Conservation (phyloP, 35 echinoderm and acorn worm species). For the Stichopus chloronotus region DNA sequence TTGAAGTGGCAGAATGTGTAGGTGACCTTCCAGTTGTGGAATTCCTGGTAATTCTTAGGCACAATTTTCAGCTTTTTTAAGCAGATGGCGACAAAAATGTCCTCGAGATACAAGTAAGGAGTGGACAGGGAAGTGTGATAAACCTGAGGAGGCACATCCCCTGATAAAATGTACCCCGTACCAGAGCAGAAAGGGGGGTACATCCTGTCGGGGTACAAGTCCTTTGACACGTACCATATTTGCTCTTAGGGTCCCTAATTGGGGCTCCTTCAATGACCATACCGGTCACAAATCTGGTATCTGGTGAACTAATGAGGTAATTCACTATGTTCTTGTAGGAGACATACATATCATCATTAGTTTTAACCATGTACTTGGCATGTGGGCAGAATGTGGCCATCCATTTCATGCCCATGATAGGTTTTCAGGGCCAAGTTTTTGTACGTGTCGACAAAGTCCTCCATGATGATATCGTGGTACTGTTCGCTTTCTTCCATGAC, state of each 20-base stretch:
- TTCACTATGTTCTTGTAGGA: slow-evolving; percentile 77
- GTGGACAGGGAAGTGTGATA: slow-evolving; percentile 77
- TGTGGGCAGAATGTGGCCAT: slow-evolving; percentile 75
- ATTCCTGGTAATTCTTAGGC: slow-evolving; percentile 77
- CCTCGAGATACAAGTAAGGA: slow-evolving; percentile 87
- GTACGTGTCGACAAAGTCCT: slow-evolving; percentile 93
- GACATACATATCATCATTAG: slow-evolving; percentile 96
- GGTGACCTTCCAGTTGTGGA: slow-evolving; percentile 89
- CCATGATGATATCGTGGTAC: slow-evolving; percentile 88
- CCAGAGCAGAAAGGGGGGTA: slow-evolving; percentile 96
- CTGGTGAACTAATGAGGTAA: slow-evolving; percentile 29
- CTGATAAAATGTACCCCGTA: slow-evolving; percentile 90
- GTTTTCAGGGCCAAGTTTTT: slow-evolving; percentile 93
- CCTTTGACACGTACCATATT: slow-evolving; percentile 97
- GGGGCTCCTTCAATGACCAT: slow-evolving; percentile 86
- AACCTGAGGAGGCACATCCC: slow-evolving; percentile 68
- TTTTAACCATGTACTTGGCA: slow-evolving; percentile 90
- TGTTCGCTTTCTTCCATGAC: slow-evolving; percentile 78
- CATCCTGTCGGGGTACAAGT: slow-evolving; percentile 76
- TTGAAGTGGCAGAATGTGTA: slow-evolving; percentile 91
- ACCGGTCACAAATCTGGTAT: slow-evolving; percentile 68
- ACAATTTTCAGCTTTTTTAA: slow-evolving; percentile 74
- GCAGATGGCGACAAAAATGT: slow-evolving; percentile 84
- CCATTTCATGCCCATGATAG: slow-evolving; percentile 97
- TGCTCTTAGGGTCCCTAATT: slow-evolving; percentile 96